Evolutionary conservation across 1,140 invertebrate genomes (phyloP).

Genomic region (Drosophila asahinai): DNA sequence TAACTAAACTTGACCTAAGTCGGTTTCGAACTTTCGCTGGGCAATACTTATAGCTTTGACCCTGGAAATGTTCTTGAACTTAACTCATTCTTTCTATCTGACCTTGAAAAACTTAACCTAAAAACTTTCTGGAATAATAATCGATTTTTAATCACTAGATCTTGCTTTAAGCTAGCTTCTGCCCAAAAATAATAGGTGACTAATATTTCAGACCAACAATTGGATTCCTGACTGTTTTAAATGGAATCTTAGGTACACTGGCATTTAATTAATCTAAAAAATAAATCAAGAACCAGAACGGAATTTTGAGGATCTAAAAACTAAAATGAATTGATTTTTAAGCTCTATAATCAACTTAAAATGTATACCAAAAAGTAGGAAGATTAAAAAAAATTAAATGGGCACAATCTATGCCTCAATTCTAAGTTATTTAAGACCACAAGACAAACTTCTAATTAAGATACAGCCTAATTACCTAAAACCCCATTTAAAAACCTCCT

Average conservation of each 20-base stretch:
- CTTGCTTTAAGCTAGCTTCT: too few species aligned
- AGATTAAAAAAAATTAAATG: background rate
- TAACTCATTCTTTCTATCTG: background rate
- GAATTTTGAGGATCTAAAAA: too few species aligned
- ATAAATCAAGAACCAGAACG: too few species aligned
- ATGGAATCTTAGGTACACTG: background rate
- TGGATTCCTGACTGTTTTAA: too few species aligned
- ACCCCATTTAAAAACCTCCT: too few species aligned
- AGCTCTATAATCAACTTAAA: background rate
- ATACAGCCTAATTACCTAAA: too few species aligned
- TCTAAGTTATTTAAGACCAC: too few species aligned
- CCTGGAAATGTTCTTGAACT: conserved; percentile 7
- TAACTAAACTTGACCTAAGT: conserved; percentile 14
- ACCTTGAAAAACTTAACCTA: background rate
- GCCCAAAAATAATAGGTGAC: background rate
- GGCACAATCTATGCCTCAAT: too few species aligned
- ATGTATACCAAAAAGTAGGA: background rate
- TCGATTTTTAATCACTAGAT: background rate
- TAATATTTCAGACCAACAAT: background rate
- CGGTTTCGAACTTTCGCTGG: background rate
- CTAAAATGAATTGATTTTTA: background rate
- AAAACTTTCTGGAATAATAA: background rate
- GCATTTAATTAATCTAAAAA: background rate
- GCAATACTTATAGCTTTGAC: conserved; percentile 3
- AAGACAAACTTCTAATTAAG: too few species aligned